Evolutionary conservation across 2,113 vertebrate species (phyloP).

Genomic region (Hylia prasina): DNA sequence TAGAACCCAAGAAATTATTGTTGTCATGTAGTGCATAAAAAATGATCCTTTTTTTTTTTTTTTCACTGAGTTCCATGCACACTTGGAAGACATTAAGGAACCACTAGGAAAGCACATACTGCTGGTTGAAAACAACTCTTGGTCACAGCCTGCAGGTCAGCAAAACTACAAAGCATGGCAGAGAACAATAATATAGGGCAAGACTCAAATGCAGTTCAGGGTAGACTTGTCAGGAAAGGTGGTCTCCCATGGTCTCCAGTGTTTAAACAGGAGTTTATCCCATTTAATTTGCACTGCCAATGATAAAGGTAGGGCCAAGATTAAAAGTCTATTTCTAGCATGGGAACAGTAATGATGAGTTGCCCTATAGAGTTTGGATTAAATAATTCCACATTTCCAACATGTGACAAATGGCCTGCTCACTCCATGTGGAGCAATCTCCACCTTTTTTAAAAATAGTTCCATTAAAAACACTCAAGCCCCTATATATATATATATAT

Average conservation of each 20-base stretch:
- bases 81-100: not conserved
- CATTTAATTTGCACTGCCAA: not conserved
- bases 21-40: not conserved
- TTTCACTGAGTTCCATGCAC: not conserved
- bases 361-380: not conserved
- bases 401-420: not conserved
- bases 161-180: not conserved
- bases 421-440: not conserved
- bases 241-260: not conserved
- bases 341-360: not conserved
- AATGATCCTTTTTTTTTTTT: not conserved
- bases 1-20: not conserved
- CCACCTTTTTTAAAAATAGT: not conserved
- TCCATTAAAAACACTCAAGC: not conserved
- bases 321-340: not conserved
- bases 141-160: not conserved
- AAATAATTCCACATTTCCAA: not conserved
- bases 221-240: not conserved
- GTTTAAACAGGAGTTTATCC: not conserved
- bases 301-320: not conserved
- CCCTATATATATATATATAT: too few species aligned
- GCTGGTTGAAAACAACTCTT: not conserved
- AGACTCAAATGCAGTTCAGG: not conserved
- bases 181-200: not conserved
- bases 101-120: not conserved